Evolutionary conservation across 2,797 vertebrate genomes (phyloP).

Genomic region (Coluber constrictor): DNA sequence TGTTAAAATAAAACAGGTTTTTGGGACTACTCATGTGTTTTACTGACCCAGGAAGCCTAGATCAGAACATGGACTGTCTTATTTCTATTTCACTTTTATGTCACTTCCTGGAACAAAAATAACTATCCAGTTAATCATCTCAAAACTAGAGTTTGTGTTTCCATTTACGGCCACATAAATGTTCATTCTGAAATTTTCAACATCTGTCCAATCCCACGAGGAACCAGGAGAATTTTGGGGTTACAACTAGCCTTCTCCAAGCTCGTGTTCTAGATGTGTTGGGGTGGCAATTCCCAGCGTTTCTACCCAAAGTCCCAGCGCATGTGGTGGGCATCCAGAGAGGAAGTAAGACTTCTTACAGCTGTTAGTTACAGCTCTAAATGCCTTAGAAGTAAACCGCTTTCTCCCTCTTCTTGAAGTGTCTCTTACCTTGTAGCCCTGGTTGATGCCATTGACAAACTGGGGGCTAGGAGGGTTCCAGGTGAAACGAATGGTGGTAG

Average conservation of each 20-base stretch:
- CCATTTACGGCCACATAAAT: not conserved
- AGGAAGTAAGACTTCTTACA: not conserved
- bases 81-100: not conserved
- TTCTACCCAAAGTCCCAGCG: not conserved
- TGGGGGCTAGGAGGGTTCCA: conserved; percentile 96
- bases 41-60: too few relatives aligned
- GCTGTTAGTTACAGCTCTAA: not conserved
- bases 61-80: not conserved
- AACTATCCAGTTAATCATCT: not conserved
- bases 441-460: conserved; percentile 98
- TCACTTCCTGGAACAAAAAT: not conserved
- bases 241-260: not conserved
- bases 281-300: not conserved
- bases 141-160: not conserved
- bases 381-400: not conserved
- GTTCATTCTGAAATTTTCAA: not conserved
- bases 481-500: conserved; percentile 90
- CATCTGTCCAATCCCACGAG: not conserved
- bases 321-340: not conserved
- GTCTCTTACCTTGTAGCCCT: conserved; percentile 94
- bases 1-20: too few relatives aligned
- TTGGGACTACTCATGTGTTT: too few relatives aligned
- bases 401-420: not conserved
- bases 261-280: not conserved
- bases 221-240: not conserved